Evolutionary conservation across 2,888 invertebrate genomes (phyloP), one percentile per base, ranked within the genome.

Genomic region (Himalopsyche kuldschensis): DNA sequence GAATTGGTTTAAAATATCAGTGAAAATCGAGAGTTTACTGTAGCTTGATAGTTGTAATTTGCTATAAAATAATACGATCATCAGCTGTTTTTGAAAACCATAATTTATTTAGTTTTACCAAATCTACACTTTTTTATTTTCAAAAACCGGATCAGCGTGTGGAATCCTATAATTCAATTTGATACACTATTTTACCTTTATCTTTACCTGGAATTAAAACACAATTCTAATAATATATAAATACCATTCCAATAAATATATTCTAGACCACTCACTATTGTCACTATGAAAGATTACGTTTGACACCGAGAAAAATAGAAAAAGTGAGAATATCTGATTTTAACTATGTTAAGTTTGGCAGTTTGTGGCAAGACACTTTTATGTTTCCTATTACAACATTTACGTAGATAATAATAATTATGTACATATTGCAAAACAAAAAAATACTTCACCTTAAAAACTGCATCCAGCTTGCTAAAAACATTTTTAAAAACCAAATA

Each of bases 291-390:
- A 69, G 11, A 15, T 27, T 20, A 69, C 24, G 30, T n/a, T 10
- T 0, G 69, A 69, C 69, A 69, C 27, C 11, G 27, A 69, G 69
- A 27, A 69, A 69, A 69, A 69, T 69, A 69, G 69, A 69, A 27
- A 69, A 69, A 69, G 27, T 69, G 24, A 27, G 69, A 69, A 27
- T 69, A 76, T 32, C 76, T 35, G 76, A 35, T 46, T 46, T 84
- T 30, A 77, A 32, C 76, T 81, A 79, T 31, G 15, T 81, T 84
- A 63, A 63, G 80, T 84, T 85, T 85, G 85, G 85, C 85, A 85
- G 85, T 85, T 80, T 83, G 82, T 79, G 78, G 84, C 85, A 84
- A 85, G 85, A 85, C 84, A 85, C 84, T 85, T 85, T 69, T 75
- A 48, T 69, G 27, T 69, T 69, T 83, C 75, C 27, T 75, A 77